Evolutionary conservation across 2,797 vertebrate species (phyloP).

Genomic region (Cyclopterus lumpus): DNA sequence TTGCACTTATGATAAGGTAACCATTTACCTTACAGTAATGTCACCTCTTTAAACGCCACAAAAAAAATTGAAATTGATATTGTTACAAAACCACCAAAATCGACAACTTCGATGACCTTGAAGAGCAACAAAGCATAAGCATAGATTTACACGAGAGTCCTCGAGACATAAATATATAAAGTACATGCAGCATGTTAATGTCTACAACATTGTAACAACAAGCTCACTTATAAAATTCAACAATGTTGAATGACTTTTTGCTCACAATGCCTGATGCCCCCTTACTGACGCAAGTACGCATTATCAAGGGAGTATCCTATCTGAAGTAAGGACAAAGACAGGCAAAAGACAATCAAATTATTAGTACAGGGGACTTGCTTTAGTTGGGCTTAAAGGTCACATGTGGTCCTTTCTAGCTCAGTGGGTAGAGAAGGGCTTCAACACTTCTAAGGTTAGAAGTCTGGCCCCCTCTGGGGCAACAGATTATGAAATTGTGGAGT

Average conservation of each 20-base stretch:
- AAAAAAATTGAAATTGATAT: too few relatives aligned
- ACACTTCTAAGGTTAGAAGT: conserved; percentile 22
- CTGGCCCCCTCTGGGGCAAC: conserved; percentile 20
- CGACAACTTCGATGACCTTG: neutral
- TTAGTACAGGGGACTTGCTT: conserved; percentile 47
- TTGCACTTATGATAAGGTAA: neutral
- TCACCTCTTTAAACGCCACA: neutral
- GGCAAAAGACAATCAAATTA: conserved; percentile 63
- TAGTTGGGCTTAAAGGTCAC: conserved; percentile 53
- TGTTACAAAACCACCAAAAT: neutral
- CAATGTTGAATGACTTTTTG: conserved; percentile 10
- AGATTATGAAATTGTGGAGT: conserved; percentile 20
- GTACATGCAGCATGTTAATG: neutral
- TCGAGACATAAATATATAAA: neutral
- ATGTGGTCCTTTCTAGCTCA: conserved; percentile 24
- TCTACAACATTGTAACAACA: conserved; percentile 1
- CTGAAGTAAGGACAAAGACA: conserved; percentile 57
- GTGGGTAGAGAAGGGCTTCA: conserved; percentile 23
- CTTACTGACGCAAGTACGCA: conserved; percentile 19
- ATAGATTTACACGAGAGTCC: neutral
- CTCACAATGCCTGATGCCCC: neutral
- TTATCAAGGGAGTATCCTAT: conserved; percentile 56
- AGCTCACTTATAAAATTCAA: conserved; percentile 4
- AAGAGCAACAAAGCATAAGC: neutral
- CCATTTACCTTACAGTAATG: neutral